These are phyloP conservation scores for Nezara viridula DNA, from an alignment of 2,888 invertebrate species.

Conservation along the genomic window DNA sequence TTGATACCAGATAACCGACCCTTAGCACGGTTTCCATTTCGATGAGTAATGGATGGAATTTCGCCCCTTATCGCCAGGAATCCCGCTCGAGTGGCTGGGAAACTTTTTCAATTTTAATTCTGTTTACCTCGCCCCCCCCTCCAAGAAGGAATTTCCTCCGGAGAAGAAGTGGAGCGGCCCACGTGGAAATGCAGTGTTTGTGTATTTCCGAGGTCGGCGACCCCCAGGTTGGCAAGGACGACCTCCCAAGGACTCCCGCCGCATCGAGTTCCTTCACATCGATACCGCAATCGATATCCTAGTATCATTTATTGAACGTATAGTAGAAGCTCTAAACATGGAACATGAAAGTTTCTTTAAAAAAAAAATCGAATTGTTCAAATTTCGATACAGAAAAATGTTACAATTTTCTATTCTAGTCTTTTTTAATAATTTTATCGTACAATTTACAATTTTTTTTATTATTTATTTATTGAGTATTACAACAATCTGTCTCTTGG, in stretches of 20 bases:
- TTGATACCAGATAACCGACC: not conserved
- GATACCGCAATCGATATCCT: not conserved
- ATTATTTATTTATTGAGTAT: no score
- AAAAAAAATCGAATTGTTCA: no score
- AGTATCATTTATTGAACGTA: no score
- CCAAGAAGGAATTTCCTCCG: not conserved
- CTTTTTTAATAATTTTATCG: no score
- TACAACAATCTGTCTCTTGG: no score
- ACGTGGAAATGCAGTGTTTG: slow-evolving; percentile 40
- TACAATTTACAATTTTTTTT: no score
- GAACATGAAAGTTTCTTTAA: no score
- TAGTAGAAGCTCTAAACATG: no score
- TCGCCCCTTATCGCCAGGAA: not conserved
- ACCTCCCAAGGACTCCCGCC: not conserved
- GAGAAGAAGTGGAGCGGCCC: not conserved
- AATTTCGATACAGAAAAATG: no score
- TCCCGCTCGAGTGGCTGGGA: not conserved
- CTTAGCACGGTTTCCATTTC: not conserved
- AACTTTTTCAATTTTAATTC: slow-evolving; percentile 41
- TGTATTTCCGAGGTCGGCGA: slow-evolving; percentile 17
- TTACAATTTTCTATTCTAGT: no score
- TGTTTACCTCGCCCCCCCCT: not conserved
- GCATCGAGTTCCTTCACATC: not conserved
- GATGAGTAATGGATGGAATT: slow-evolving; percentile 1
- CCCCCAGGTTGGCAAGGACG: not conserved